These are phyloP conservation scores for Troides oblongomaculatus DNA, from an alignment of 2,888 invertebrate species.

Conservation along the genomic window DNA sequence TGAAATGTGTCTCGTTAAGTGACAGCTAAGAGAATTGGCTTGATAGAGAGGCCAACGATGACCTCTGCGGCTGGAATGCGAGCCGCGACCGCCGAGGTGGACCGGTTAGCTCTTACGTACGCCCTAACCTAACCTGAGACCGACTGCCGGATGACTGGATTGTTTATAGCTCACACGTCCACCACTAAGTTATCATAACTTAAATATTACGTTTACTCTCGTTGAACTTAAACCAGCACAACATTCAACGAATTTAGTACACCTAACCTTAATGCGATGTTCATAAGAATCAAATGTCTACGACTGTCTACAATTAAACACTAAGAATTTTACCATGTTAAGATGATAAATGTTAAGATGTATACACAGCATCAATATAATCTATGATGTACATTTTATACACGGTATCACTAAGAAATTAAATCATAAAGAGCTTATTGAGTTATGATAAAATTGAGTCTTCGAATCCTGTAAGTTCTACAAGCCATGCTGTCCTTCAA, in stretches of 20 bases:
- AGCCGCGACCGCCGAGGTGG: conserved; percentile 31
- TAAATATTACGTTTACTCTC: background rate
- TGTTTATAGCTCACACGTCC: background rate
- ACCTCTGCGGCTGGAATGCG: conserved; percentile 35
- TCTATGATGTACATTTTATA: too few relatives aligned
- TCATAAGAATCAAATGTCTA: too few relatives aligned
- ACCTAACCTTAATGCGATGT: too few relatives aligned
- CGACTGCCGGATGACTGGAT: background rate
- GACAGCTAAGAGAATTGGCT: conserved; percentile 9
- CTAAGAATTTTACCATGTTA: too few relatives aligned
- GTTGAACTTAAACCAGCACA: background rate
- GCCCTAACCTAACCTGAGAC: conserved; percentile 4
- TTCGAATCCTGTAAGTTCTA: too few relatives aligned
- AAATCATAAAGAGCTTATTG: too few relatives aligned
- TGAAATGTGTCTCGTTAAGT: background rate
- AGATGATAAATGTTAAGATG: too few relatives aligned
- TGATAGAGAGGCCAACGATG: conserved; percentile 23
- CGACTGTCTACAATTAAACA: too few relatives aligned
- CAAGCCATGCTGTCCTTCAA: background rate
- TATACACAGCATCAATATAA: too few relatives aligned
- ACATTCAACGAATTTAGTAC: too few relatives aligned
- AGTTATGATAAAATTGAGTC: too few relatives aligned
- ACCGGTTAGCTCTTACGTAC: conserved; percentile 33
- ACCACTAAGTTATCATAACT: background rate
- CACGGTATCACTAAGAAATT: too few relatives aligned